Evolutionary conservation across 53 echinoderm and acorn worm species (phyloP).

Genomic region (Crossaster papposus): DNA sequence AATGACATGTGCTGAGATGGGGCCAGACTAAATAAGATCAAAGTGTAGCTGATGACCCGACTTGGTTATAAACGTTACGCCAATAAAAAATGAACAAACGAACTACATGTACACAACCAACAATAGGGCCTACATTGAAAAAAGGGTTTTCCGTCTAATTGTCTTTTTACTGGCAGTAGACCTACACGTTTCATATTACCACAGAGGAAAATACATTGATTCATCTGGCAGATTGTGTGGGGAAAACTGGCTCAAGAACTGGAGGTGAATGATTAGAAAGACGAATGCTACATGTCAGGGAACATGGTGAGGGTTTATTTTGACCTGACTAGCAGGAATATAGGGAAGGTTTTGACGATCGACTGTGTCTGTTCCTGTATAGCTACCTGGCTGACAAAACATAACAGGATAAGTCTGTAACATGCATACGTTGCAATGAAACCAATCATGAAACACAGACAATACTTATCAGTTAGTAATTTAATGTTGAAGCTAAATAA

Average conservation of each 20-base stretch:
- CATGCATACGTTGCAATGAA: not conserved
- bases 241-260: not conserved
- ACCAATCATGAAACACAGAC: not conserved
- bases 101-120: not conserved
- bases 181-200: not conserved
- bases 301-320: not conserved
- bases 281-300: not conserved
- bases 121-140: not conserved
- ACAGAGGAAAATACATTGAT: not conserved
- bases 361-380: not conserved
- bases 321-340: not conserved
- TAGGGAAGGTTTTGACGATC: not conserved
- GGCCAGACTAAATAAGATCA: not conserved
- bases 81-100: not conserved
- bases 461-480: not conserved
- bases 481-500: no score
- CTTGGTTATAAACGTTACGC: not conserved
- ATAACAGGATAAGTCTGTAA: not conserved
- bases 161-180: not conserved
- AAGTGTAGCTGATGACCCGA: not conserved
- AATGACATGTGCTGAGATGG: not conserved
- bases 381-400: not conserved
- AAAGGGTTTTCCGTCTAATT: not conserved
- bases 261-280: not conserved
- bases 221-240: not conserved